These are phyloP conservation scores for Melanotaenia parkinsoni DNA, from an alignment of 2,797 vertebrate species.

Conservation along the genomic window DNA sequence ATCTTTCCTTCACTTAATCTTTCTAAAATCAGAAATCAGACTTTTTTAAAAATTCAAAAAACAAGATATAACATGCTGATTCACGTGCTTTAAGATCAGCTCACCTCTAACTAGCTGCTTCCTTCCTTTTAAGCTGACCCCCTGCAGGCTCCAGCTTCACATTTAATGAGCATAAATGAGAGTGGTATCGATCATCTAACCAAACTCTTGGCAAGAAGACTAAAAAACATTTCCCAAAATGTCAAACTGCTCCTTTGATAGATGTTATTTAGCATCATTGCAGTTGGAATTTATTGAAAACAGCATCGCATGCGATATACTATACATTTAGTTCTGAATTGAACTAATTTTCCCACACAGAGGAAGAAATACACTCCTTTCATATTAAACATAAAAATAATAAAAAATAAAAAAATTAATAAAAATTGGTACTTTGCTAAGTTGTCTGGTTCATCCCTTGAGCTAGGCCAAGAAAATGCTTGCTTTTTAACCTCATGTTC, in stretches of 20 bases:
- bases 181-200: neutral
- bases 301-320: neutral
- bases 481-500: neutral
- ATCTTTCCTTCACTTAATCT: neutral
- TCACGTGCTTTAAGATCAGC: neutral
- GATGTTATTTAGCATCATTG: neutral
- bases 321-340: neutral
- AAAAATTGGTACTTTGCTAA: too few relatives aligned
- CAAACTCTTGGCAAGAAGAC: neutral
- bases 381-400: neutral
- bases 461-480: neutral
- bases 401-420: too few relatives aligned
- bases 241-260: neutral
- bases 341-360: neutral
- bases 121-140: neutral
- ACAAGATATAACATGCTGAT: neutral
- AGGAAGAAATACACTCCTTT: neutral
- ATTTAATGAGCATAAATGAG: conserved; percentile 1
- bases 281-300: neutral
- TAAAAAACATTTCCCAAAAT: conserved; percentile 1
- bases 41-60: neutral
- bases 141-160: neutral
- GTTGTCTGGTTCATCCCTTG: neutral
- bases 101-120: neutral
- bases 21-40: neutral